Conservation (phyloP, 2,888 invertebrate genomes). For the Plagiodera versicolora region DNA sequence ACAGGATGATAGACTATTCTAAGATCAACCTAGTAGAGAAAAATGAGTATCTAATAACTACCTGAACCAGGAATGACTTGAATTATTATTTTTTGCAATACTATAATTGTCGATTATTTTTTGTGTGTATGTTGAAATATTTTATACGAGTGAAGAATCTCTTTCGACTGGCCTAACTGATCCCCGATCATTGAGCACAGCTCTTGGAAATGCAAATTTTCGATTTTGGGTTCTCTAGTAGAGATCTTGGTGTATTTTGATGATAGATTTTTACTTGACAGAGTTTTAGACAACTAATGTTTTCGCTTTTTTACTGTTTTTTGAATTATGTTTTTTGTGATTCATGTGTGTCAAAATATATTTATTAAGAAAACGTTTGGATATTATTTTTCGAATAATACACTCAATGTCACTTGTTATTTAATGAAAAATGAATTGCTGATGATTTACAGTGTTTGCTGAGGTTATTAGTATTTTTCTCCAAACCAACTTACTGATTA, state of each 20-base stretch:
- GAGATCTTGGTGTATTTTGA: slow-evolving; percentile 12
- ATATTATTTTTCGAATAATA: background rate
- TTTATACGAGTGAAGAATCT: background rate
- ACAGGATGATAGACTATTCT: too few species aligned
- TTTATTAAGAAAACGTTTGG: background rate
- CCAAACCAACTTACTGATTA: too few species aligned
- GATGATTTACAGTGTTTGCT: too few species aligned
- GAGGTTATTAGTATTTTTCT: background rate
- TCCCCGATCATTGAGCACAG: slow-evolving; percentile 33
- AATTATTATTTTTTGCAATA: too few species aligned
- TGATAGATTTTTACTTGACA: background rate
- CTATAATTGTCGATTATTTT: too few species aligned
- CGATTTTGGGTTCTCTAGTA: slow-evolving; percentile 11
- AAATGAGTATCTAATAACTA: too few species aligned
- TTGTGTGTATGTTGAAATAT: too few species aligned
- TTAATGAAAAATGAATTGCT: background rate
- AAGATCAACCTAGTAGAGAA: too few species aligned
- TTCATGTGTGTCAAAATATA: slow-evolving; percentile 1
- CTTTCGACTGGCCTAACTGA: background rate
- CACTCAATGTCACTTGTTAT: background rate
- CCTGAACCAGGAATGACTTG: too few species aligned
- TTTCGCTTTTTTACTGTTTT: background rate
- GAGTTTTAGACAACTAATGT: background rate
- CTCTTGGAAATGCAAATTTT: slow-evolving; percentile 45
- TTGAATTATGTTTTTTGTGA: background rate